Conservation (phyloP, 37 sponge, comb jelly and placozoan species). For the Diacarnus erythraeanus region DNA sequence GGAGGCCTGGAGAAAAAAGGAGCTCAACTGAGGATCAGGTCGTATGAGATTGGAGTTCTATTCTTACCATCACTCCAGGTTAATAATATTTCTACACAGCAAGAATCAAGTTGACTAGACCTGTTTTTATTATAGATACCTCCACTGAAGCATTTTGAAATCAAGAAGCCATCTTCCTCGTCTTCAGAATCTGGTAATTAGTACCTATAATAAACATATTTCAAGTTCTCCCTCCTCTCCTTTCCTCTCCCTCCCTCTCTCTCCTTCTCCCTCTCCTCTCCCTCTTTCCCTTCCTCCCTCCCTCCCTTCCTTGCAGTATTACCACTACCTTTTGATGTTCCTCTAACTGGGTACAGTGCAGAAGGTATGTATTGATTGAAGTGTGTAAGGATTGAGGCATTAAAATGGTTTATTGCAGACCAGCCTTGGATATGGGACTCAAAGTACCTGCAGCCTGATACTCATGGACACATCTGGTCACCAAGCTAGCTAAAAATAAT, state of each 20-base stretch:
- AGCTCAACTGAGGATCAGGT: conserved; percentile 79
- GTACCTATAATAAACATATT: too few species aligned
- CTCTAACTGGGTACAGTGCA: conserved; percentile 44
- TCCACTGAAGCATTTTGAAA: not conserved
- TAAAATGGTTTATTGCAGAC: conserved; percentile 28
- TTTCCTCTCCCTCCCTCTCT: too few species aligned
- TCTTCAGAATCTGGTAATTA: too few species aligned
- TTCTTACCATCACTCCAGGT: conserved; percentile 59
- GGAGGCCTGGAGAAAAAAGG: conserved; percentile 87
- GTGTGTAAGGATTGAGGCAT: not conserved
- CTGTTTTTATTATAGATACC: not conserved
- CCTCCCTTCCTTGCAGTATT: too few species aligned
- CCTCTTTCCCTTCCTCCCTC: too few species aligned
- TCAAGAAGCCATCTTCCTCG: not conserved
- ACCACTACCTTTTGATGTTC: conserved; percentile 48
- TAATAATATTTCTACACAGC: too few species aligned
- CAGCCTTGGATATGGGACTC: conserved; percentile 78
- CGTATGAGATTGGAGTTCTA: conserved; percentile 86
- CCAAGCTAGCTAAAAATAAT: conserved; percentile 3
- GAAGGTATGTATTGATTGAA: conserved; percentile 23
- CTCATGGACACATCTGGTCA: conserved; percentile 64
- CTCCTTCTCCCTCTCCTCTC: too few species aligned
- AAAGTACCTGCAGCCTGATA: conserved; percentile 48
- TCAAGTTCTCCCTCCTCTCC: too few species aligned
- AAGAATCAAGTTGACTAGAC: not conserved